These are phyloP conservation scores for Drosophila longiperda DNA, from an alignment of 2,888 invertebrate species.

Conservation along the genomic window DNA sequence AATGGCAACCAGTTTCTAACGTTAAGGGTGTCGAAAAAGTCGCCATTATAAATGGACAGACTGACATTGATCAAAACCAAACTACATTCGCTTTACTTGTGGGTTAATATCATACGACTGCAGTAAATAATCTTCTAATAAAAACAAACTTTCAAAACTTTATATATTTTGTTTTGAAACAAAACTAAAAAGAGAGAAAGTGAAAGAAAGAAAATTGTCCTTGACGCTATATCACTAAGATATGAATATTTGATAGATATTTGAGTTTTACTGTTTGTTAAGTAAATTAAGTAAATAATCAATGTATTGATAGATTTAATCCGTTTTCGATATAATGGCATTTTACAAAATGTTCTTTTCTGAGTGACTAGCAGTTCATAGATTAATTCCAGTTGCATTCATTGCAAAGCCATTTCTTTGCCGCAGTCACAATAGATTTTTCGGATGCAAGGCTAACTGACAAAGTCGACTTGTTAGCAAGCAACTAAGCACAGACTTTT, in stretches of 20 bases:
- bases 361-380: constrained; percentile 25
- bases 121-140: background rate
- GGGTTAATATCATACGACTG: background rate
- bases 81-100: background rate
- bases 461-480: constrained; percentile 69
- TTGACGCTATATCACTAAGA: background rate
- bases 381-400: constrained; percentile 62
- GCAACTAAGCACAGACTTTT: constrained; percentile 31
- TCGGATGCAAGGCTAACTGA: constrained; percentile 43
- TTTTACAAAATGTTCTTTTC: constrained; percentile 25
- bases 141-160: background rate
- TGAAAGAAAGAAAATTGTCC: background rate
- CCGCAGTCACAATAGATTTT: constrained; percentile 46
- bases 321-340: constrained; percentile 4
- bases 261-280: background rate
- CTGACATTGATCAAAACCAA: background rate
- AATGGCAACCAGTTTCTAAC: background rate
- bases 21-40: background rate
- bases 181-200: background rate
- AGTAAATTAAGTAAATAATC: constrained; percentile 6
- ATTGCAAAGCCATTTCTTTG: constrained; percentile 40
- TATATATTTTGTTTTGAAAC: background rate
- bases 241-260: background rate
- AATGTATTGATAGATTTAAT: constrained; percentile 18
- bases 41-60: background rate